Evolutionary conservation across 1,140 invertebrate species (phyloP), one percentile per base, ranked within the genome.

Genomic region (Eupeodes corollae): DNA sequence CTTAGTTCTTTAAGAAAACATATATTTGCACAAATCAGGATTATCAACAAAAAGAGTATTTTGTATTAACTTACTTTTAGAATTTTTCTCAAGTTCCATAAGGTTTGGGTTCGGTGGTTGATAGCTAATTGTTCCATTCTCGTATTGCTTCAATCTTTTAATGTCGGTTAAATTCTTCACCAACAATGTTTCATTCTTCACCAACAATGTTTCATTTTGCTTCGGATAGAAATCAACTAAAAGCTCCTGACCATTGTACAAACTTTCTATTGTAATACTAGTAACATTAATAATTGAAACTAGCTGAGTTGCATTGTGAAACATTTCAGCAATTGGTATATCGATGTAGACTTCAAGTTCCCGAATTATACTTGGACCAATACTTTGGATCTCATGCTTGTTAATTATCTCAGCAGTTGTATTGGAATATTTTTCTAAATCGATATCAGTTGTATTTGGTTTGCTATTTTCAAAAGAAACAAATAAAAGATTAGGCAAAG

Each of bases 261-360:
- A 52, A 11, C 54, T 61, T 48, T 63, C 57, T 54, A 67, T 55
- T 40, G 35, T 61, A 5, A 68, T 50, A 38, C 56, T 61, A 45
- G 48, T 49, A n/a, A 63, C 47, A 37, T 64, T 54, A 21, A 68
- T 53, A 6, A 68, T 59, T 11, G 58, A 57, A 16, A 65, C 55
- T 6, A 50, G 51, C 9, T 54, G 50, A 8, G 30, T 38, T n/a
- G 55, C 56, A 8, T 54, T 60, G n/a, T 52, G 39, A 3, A 65
- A 46, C n/a, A 54, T 58, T 38, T 67, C 61, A 6, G 61, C 55
- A 12, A 68, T 52, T 1, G 65, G 66, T 40, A 68, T 68, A 18
- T 52, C 42, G 21, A 68, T 59, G 8, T 50, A 50, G 6, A 68
- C 42, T 12, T 63, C 56, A 18, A 68, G 38, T 15, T 48, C 50